Evolutionary conservation across 2,797 vertebrate genomes (phyloP).

Genomic region (Peromyscus aztecus): DNA sequence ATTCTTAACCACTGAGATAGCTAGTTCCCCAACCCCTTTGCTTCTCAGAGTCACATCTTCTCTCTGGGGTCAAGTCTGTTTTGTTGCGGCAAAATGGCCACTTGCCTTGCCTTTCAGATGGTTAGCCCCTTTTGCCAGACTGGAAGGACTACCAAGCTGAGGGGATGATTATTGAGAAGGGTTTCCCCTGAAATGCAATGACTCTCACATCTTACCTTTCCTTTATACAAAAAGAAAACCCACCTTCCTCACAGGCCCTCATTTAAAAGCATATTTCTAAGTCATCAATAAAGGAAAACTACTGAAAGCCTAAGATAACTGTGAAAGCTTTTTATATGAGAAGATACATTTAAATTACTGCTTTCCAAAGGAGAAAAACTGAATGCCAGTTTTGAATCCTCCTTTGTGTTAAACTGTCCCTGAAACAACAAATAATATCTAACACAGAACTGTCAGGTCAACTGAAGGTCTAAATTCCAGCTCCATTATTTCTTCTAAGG

Average conservation of each 20-base stretch:
- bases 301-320: constrained; percentile 41
- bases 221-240: not conserved
- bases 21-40: not conserved
- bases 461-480: constrained; percentile 15
- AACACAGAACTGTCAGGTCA: constrained; percentile 41
- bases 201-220: not conserved
- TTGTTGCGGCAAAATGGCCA: constrained; percentile 38
- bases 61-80: constrained; percentile 14
- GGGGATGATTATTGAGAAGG: not conserved
- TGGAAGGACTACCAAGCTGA: not conserved
- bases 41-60: constrained; percentile 44
- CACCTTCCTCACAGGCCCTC: not conserved
- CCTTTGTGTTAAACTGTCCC: not conserved
- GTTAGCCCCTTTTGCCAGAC: constrained; percentile 38
- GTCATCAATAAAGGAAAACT: constrained; percentile 47
- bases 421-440: constrained; percentile 12
- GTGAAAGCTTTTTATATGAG: constrained; percentile 27
- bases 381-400: constrained; percentile 45
- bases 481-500: constrained; percentile 48
- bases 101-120: constrained; percentile 51
- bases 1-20: not conserved
- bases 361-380: constrained; percentile 48
- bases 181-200: not conserved
- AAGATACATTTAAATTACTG: constrained; percentile 58
- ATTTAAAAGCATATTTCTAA: constrained; percentile 66